Percentiles rank a stretch among this genome's conserved stretches.
These are phyloP conservation scores for Antheraea pernyi DNA, from an alignment of 1,140 invertebrate genomes.

Conservation along the genomic window DNA sequence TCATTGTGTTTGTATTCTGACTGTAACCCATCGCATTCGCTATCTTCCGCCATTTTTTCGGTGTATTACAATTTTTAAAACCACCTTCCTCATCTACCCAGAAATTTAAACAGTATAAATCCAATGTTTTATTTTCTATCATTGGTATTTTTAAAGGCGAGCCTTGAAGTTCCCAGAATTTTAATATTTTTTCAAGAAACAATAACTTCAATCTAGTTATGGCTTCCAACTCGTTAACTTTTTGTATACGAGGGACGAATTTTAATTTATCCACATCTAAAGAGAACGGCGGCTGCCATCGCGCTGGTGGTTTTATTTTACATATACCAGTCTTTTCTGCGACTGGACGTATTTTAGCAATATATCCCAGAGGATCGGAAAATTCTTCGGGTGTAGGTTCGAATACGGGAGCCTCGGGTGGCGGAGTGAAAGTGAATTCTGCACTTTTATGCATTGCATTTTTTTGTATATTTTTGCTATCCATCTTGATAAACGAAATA, in stretches of 20 bases:
- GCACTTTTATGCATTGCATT: slow-evolving; percentile 77
- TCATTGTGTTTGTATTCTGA: slow-evolving; percentile 87
- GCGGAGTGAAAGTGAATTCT: slow-evolving; percentile 80
- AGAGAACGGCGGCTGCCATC: slow-evolving; percentile 98
- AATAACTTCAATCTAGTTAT: slow-evolving; percentile 97
- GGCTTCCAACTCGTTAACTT: slow-evolving; percentile 97
- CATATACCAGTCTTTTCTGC: slow-evolving; percentile 85
- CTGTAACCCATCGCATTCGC: slow-evolving; percentile 92
- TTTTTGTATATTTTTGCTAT: slow-evolving; percentile 73
- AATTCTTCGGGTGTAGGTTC: slow-evolving; percentile 84
- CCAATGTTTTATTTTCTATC: slow-evolving; percentile 95
- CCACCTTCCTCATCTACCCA: slow-evolving; percentile 95
- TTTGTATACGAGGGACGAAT: slow-evolving; percentile 97
- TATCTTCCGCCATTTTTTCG: slow-evolving; percentile 95
- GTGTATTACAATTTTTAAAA: slow-evolving; percentile 89
- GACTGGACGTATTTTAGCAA: slow-evolving; percentile 83
- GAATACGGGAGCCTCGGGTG: slow-evolving; percentile 83
- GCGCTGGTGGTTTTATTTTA: slow-evolving; percentile 84
- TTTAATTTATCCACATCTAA: slow-evolving; percentile 98
- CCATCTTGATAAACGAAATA: slow-evolving; percentile 44
- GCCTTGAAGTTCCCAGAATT: slow-evolving; percentile 98
- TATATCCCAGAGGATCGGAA: slow-evolving; percentile 83
- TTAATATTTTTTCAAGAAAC: slow-evolving; percentile 97
- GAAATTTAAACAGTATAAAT: slow-evolving; percentile 95
- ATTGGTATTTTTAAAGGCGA: slow-evolving; percentile 95